Evolutionary conservation across 1,140 invertebrate genomes (phyloP).

Genomic region (Euwallacea fornicatus): DNA sequence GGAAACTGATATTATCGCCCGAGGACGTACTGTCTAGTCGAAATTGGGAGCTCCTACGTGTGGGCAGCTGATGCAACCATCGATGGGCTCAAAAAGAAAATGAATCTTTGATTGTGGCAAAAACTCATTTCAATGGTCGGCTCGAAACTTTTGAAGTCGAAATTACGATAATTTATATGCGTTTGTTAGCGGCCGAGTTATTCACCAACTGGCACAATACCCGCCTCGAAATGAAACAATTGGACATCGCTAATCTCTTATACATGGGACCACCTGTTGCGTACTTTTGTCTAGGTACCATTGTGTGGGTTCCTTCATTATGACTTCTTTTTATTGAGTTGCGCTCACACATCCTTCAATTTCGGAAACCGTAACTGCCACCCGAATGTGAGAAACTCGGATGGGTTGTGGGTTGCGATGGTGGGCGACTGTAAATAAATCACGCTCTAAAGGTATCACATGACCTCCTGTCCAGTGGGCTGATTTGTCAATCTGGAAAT

Average conservation of each 20-base stretch:
- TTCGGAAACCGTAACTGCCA: not conserved
- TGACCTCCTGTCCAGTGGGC: not conserved
- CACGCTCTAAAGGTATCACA: not conserved
- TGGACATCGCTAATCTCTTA: constrained; percentile 9
- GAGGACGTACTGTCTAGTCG: not conserved
- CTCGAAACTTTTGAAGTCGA: not conserved
- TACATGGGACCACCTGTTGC: constrained; percentile 13
- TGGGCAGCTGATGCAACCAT: not conserved
- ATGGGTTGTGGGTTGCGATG: not conserved
- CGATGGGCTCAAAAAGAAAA: not conserved
- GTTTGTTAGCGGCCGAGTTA: not conserved
- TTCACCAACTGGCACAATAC: constrained; percentile 14
- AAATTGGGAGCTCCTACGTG: not conserved
- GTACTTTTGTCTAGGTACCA: constrained; percentile 11
- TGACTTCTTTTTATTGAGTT: not conserved
- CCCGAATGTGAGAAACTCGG: not conserved
- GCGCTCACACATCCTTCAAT: not conserved
- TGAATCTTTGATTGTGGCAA: not conserved
- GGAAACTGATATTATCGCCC: not conserved
- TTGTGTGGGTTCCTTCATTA: not conserved
- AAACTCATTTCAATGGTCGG: not conserved
- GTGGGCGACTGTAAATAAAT: not conserved
- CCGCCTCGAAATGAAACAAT: constrained; percentile 1
- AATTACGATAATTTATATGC: not conserved
- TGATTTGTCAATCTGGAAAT: constrained; percentile 1